Base-by-base conservation (phyloP, 2,797 vertebrate species). In the Streptopelia turtur region DNA sequence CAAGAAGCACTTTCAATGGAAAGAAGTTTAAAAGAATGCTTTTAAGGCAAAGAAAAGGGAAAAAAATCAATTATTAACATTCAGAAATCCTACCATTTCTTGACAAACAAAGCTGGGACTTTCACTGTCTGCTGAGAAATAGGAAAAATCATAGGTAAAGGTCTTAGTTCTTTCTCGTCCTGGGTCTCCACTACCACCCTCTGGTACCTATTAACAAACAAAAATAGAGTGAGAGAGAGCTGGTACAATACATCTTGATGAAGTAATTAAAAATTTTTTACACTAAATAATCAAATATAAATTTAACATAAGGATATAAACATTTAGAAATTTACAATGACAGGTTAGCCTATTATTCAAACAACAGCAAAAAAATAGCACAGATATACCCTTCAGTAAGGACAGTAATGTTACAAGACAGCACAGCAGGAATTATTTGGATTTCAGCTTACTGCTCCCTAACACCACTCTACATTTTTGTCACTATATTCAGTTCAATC, bases 71-170 rank as follows among this genome's bases (percentile, higher is more conserved):
- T 56, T 52, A 77, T 50, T 82, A 93, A 89, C 50, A 87, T 93
- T 79, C 61, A 76, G 66, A 93, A 94, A 87, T 83, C 97, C 53
- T 98, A 99, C 99, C 99, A 92, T 98, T 97, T 99, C 99, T 97
- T 99, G 99, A 77, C 98, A 98, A 88, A 98, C 98, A 98, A 98
- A 99, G 82, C 96, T 97, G 81, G 98, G 96, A 88, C 97, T 98
- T 96, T 97, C 97, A 90, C 87, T 96, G 95, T 99, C 98, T 84
- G 97, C 97, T 74, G 99, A 99, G 96, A 99, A 99, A 97, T 98
- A 99, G 33, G 98, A 98, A 95, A 98, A 99, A 95, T 99, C 99
- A 89, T 98, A 99, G 15, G 98, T 98, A 97, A 99, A 99, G 4
- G 97, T 98, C 97, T 99, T 99, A 1, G 96, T 98, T 85, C 98